Base-by-base conservation (phyloP, 2,113 vertebrate species). In the Semnopithecus entellus region DNA sequence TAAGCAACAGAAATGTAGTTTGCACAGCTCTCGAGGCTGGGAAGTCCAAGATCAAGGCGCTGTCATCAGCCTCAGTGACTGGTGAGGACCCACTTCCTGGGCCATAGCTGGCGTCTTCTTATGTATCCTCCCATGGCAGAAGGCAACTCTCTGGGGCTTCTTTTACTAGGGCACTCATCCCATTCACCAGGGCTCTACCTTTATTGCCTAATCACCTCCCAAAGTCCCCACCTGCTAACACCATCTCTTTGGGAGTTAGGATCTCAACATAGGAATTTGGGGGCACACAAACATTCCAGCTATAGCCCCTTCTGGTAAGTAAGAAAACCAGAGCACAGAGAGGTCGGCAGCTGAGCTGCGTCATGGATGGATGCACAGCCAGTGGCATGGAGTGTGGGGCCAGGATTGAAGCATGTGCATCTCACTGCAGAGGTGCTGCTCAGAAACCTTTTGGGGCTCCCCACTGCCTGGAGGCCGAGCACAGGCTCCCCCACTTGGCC, bases 341-440 rank as follows among this genome's bases (percentile, higher is more conserved):
- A 48, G 52, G 57, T n/a, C 3, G 1, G 16, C 3, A 45, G 84
- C 50, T 23, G 3, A 14, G 17, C 3, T 1, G 38, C 52, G 50
- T 14, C 9, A 0, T 10, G 80, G 43, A 64, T 2, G 52, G 52
- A 2, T 8, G 59, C 75, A 14, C 4, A 30, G 30, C 40, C 6
- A 13, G 27, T 2, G 66, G 61, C 61, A 32, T 30, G 5, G 43
- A 7, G 4, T 5, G 35, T 17, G 11, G 59, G 48, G 20, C 22
- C 0, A 0, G 52, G 30, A 1, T 25, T 11, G 50, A 14, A 4
- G 22, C 59, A 0, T 0, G 0, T 2, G 25, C 16, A 35, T 66
- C 61, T 40, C 3, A 2, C 14, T 43, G 8, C 48, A 38, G 3
- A 32, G 55, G 8, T 0, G 32, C 45, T 0, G 1, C 70, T 12